Base-by-base conservation (phyloP, 2,888 invertebrate species). In the Plagodis dolabraria region DNA sequence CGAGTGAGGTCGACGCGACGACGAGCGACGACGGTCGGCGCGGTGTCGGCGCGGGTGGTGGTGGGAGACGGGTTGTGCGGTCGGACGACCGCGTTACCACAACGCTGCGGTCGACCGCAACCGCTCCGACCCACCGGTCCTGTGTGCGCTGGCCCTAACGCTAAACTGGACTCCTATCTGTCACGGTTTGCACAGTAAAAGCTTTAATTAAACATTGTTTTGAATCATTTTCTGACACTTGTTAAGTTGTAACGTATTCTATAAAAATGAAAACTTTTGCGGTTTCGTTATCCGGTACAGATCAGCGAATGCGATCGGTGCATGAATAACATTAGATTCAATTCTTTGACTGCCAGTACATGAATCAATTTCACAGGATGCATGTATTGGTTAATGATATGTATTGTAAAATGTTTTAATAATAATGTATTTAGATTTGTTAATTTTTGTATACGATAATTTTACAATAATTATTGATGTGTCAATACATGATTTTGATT, bases 81-180 rank as follows among this genome's bases (percentile, higher is more conserved):
- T 68, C 63, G 64, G 68, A 58, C 64, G 71, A 75, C 79, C 81
- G 75, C 78, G 75, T 64, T 74, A 68, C 80, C 80, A 75, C 77
- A 74, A 64, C 72, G 70, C 72, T 71, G 79, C 76, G 81, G 78
- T 59, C 54, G 60, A 73, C 87, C 85, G 76, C 84, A 71, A 67
- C 81, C 83, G 71, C 82, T 72, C 35, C 47, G 44, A 70, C 69
- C 67, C 62, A 49, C 69, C 72, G 76, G 64, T 63, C 68, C 68
- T 60, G 71, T 68, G 68, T 71, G 64, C 69, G 61, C 60, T 67
- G 60, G 56, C 76, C 75, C 73, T 74, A 67, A 65, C 69, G 70
- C 67, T 79, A 76, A 79, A 71, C 78, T 72, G 76, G 77, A 81
- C 83, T 71, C 77, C 76, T 75, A 74, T 76, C 70, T 70, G 67